These are phyloP conservation scores for Centrocercus urophasianus DNA, from an alignment of 2,113 vertebrate genomes.

Conservation along the genomic window DNA sequence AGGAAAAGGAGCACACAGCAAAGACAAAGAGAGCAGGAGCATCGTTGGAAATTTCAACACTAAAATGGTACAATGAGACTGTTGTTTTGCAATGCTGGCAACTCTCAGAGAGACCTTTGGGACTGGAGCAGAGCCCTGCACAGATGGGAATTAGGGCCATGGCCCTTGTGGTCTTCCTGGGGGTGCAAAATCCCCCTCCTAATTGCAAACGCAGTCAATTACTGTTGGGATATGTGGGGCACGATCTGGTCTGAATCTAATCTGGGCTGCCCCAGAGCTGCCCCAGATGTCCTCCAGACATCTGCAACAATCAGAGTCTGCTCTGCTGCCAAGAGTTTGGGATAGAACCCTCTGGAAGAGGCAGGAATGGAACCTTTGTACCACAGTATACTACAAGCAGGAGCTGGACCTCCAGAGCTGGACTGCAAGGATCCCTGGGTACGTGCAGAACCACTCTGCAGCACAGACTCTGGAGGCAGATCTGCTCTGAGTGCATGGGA, in stretches of 20 bases:
- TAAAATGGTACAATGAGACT: neutral
- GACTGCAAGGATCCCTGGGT: fast-evolving
- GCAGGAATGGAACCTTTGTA: neutral
- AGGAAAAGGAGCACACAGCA: neutral
- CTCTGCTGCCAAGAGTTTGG: fast-evolving
- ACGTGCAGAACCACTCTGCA: neutral
- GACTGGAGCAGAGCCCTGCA: slow-evolving; percentile 52
- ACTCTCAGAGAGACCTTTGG: slow-evolving; percentile 1
- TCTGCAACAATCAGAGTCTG: neutral
- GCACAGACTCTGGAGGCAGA: neutral
- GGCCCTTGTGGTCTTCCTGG: slow-evolving; percentile 28
- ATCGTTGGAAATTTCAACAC: neutral
- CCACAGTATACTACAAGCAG: neutral
- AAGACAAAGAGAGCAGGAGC: neutral
- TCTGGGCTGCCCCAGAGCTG: neutral
- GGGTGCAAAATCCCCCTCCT: slow-evolving; percentile 43
- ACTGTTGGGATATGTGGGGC: neutral
- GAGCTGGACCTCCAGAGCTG: fast-evolving
- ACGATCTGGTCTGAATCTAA: neutral
- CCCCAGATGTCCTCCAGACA: neutral
- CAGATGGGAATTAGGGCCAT: slow-evolving; percentile 51
- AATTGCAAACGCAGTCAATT: neutral
- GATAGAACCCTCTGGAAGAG: fast-evolving
- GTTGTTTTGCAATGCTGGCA: slow-evolving; percentile 67
- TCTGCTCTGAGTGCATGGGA: neutral